Percentiles rank a stretch among this genome's conserved stretches.
phyloP scores from a whole-genome alignment of 1,140 invertebrate species.

The Atta colombica region DNA sequence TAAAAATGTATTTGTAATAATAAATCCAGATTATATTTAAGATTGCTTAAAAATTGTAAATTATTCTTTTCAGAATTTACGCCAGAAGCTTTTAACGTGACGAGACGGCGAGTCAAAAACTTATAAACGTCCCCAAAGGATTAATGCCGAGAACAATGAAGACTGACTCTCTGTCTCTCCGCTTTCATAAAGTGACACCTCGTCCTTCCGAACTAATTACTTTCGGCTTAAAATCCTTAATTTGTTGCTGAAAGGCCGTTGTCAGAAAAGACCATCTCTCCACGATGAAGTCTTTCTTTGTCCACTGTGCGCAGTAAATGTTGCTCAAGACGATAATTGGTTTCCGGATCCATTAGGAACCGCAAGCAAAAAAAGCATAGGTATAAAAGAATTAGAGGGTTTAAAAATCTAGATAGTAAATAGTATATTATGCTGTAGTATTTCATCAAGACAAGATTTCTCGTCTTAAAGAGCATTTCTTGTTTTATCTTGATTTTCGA shows the following conservation, averaged over 20 bases:
- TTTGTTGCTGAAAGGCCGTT: conserved; percentile 72
- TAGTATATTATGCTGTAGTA: not conserved
- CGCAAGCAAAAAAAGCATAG: not conserved
- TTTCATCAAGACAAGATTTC: too few species aligned
- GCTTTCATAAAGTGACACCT: conserved; percentile 74
- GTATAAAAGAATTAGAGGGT: not conserved
- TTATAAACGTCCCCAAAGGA: conserved; percentile 70
- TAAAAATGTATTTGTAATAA: conserved; percentile 15
- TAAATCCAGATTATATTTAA: not conserved
- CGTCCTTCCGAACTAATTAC: conserved; percentile 76
- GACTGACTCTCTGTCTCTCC: conserved; percentile 67
- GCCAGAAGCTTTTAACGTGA: conserved; percentile 46
- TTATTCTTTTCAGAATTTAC: conserved; percentile 21
- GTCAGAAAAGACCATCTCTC: not conserved
- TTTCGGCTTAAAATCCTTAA: conserved; percentile 80
- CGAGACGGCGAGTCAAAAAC: conserved; percentile 59
- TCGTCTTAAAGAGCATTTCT: too few species aligned
- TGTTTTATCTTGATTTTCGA: too few species aligned
- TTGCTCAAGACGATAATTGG: conserved; percentile 54
- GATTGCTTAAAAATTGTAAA: conserved; percentile 33
- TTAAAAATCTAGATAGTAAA: not conserved
- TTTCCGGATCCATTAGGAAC: conserved; percentile 36
- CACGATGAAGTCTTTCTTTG: conserved; percentile 61
- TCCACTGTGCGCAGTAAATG: not conserved
- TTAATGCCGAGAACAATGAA: conserved; percentile 73